Conservation (phyloP, 2,797 vertebrate species). For the Pristis pectinata region DNA sequence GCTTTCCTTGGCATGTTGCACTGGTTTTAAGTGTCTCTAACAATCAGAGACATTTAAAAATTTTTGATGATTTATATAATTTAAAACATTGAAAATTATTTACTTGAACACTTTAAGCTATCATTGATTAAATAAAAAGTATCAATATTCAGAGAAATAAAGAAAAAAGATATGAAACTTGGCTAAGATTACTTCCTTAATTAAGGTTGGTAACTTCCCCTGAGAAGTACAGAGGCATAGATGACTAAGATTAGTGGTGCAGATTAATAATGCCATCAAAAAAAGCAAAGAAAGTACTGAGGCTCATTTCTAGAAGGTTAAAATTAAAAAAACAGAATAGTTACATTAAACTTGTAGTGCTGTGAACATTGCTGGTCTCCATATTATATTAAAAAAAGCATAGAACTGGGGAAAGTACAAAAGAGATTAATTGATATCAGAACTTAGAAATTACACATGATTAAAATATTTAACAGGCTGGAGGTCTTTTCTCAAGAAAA, state of each 20-base stretch:
- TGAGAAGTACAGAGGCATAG: background rate
- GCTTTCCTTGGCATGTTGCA: too few relatives aligned
- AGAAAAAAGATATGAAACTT: too few relatives aligned
- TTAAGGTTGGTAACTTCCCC: too few relatives aligned
- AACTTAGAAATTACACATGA: background rate
- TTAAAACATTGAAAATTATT: too few relatives aligned
- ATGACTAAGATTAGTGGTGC: background rate
- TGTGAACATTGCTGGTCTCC: background rate
- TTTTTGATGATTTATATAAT: too few relatives aligned
- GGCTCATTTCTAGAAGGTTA: background rate
- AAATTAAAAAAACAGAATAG: background rate
- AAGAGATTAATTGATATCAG: background rate
- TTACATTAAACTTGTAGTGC: background rate
- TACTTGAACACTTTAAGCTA: too few relatives aligned
- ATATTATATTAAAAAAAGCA: background rate
- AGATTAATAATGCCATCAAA: background rate
- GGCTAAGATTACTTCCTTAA: too few relatives aligned
- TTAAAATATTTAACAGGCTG: background rate
- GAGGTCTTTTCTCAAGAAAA: background rate
- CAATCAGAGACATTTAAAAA: too few relatives aligned
- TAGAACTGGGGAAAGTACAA: background rate
- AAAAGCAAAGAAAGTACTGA: too few relatives aligned
- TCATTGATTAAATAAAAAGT: too few relatives aligned
- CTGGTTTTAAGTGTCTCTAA: too few relatives aligned
- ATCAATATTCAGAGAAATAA: too few relatives aligned